Conservation (phyloP, 2,888 invertebrate species). For the Pediacus dermestoides region DNA sequence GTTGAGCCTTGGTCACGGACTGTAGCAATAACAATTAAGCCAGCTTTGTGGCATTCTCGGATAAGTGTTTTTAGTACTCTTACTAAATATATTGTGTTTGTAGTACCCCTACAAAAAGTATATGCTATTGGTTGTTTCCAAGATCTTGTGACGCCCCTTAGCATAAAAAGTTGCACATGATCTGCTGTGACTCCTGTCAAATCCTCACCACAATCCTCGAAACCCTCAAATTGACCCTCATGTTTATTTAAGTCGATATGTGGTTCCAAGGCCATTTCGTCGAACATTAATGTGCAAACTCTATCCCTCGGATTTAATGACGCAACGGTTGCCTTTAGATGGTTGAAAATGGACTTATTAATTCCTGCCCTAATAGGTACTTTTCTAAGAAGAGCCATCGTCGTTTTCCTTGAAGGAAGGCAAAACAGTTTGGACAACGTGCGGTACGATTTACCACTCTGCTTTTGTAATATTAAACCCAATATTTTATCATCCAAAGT, state of each 20-base stretch:
- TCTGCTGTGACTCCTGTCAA: neutral
- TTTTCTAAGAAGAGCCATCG: slow-evolving; percentile 4
- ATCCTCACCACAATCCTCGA: neutral
- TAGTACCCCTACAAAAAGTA: neutral
- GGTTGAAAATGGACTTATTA: slow-evolving; percentile 1
- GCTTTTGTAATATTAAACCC: slow-evolving; percentile 9
- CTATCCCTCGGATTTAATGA: neutral
- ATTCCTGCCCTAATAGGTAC: neutral
- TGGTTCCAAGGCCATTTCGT: slow-evolving; percentile 3
- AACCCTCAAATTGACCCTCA: neutral
- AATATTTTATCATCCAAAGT: slow-evolving; percentile 14
- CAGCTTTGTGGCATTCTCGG: neutral
- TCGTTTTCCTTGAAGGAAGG: slow-evolving; percentile 12
- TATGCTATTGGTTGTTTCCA: slow-evolving; percentile 6
- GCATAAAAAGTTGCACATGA: slow-evolving; percentile 6
- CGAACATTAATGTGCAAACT: neutral
- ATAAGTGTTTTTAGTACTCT: neutral
- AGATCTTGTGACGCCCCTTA: neutral
- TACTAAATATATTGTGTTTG: neutral
- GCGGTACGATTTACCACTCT: slow-evolving; percentile 8
- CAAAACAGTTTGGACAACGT: slow-evolving; percentile 13
- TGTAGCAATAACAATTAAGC: slow-evolving; percentile 2
- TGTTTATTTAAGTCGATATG: neutral
- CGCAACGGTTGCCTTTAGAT: neutral
- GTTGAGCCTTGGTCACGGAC: slow-evolving; percentile 2